Evolutionary conservation across 2,888 invertebrate genomes (phyloP), one percentile per base, ranked within the genome.

Genomic region (Syrista parreyssii): DNA sequence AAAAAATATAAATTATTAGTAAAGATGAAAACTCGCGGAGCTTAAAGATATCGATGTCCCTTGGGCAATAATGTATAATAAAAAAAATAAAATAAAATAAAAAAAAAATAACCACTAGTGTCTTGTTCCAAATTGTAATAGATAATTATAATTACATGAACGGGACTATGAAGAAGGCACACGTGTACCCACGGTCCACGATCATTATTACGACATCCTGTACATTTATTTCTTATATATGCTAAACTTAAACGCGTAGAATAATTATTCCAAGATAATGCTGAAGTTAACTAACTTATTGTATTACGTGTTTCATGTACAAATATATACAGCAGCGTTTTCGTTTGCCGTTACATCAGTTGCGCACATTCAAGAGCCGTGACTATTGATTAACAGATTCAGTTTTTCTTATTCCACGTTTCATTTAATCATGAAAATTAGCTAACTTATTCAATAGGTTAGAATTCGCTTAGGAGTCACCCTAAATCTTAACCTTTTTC

Each of bases 251-350:
- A 55, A 86, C 82, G 80, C 84, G 84, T 88, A 88, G 84, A 86
- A 78, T 84, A 86, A 85, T 55, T 87, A 85, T 87, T 89, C 84
- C 89, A 89, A 89, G 89, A 88, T 87, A 88, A 89, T 89, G 88
- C 85, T 89, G 84, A 81, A 82, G 84, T 86, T 84, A 84, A 83
- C 88, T 90, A 89, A 79, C 89, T 88, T 89, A 88, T 83, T 80
- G 84, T 31, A 80, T 84, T 84, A 87, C 81, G 85, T 84, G 83
- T 84, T 9, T 84, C 85, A 89, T 89, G 83, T 89, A 90, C 89
- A 90, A 55, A 80, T 91, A 90, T 91, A 82, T 91, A 91, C 91
- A 91, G 82, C 79, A 76, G 81, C 75, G 73, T 79, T 79, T 79
- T 82, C 81, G 83, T 84, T 82, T 84, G 83, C 84, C 84, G 82